Evolutionary conservation across 2,113 vertebrate species (phyloP), one percentile per base, ranked within the genome.

Genomic region (Prietella phreatophila): DNA sequence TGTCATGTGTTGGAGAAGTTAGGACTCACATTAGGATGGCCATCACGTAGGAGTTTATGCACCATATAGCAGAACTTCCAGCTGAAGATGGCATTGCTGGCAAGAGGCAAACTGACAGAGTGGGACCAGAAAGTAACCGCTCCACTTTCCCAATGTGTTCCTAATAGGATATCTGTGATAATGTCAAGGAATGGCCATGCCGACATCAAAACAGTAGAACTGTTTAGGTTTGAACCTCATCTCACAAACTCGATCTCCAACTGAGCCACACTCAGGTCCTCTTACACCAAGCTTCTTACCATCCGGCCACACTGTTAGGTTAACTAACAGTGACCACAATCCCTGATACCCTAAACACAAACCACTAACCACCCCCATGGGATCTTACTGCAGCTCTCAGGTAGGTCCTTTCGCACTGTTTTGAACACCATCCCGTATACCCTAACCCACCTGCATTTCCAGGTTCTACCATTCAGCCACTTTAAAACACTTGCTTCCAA

Each of bases 21-120:
- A 65, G 10, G n/a, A 95, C 96, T 96, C 90, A 98, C 98, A 0
- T 97, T 97, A 0, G 94, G 94, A 92, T 99, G 97, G 86, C 98
- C 97, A 0, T 97, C 98, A 0, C 98, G 93, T 10, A 99, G 97
- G 2, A 99, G 93, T 75, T 98, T 99, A 95, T 99, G 98, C 93
- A 99, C 95, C 91, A 99, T 95, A 0, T 99, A 97, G 94, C 98
- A 99, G 94, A 98, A 98, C 93, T 99, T 99, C 98, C 98, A 99
- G 94, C 97, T 97, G 88, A 99, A 92, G 85, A 99, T 96, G 0
- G 98, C 96, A 0, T 97, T 97, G 94, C 98, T 98, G 0, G 98
- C 98, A 87, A 99, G 95, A 0, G 98, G 97, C 90, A 99, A 94
- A 17, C 97, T 97, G 86, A 96, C 95, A 89, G 94, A 93, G 7